Percentiles rank a stretch among this genome's conserved stretches.
Conservation (phyloP, 2,113 vertebrate genomes). For the Helogale parvula region DNA sequence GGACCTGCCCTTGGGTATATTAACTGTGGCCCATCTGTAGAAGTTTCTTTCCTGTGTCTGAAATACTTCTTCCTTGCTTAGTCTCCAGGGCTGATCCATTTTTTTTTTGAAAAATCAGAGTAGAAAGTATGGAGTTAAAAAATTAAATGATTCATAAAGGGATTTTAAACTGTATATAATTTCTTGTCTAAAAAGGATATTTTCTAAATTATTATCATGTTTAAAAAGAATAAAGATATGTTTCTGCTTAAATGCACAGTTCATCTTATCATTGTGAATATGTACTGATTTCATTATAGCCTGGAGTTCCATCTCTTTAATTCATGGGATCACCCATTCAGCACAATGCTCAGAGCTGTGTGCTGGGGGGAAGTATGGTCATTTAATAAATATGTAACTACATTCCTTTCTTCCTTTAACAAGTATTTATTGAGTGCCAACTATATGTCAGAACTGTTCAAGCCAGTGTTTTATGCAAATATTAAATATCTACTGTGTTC, state of each 20-base stretch:
- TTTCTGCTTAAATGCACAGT: neutral
- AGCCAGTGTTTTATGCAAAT: neutral
- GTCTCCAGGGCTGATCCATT: neutral
- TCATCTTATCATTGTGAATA: neutral
- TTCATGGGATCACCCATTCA: neutral
- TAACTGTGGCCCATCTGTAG: neutral
- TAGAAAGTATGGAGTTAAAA: neutral
- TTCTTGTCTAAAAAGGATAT: neutral
- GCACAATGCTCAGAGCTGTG: neutral
- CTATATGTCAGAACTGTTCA: neutral
- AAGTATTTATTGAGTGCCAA: neutral
- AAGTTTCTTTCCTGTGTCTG: neutral
- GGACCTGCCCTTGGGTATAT: neutral
- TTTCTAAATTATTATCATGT: neutral
- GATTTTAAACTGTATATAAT: neutral
- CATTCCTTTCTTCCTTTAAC: neutral
- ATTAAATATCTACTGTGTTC: neutral
- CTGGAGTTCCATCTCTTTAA: neutral
- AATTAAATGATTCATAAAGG: neutral
- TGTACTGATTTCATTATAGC: neutral
- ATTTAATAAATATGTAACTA: neutral
- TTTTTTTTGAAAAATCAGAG: neutral
- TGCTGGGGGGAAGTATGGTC: rapidly evolving
- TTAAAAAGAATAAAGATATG: neutral
- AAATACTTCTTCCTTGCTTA: neutral